Evolutionary conservation across 2,888 invertebrate genomes (phyloP).

Genomic region (Nowickia ferox): DNA sequence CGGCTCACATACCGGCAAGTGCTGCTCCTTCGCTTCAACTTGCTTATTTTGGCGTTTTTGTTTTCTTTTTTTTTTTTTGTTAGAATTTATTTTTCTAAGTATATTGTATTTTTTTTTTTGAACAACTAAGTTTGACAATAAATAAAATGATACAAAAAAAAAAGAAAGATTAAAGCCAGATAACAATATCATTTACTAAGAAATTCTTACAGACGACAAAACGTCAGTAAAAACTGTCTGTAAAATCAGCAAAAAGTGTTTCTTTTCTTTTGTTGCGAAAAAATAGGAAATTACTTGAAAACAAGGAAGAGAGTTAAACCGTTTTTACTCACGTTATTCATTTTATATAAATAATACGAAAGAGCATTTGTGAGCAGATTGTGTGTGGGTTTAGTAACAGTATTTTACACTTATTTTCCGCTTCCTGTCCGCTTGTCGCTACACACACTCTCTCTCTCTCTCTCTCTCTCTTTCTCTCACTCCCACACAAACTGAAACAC

Average conservation of each 20-base stretch:
- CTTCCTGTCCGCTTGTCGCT: constrained; percentile 64
- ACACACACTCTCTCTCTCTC: neutral
- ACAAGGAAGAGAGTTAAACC: constrained; percentile 19
- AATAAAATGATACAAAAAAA: constrained; percentile 55
- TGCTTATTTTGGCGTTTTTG: neutral
- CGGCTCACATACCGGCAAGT: constrained; percentile 34
- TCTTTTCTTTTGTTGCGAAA: neutral
- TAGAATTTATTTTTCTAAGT: constrained; percentile 21
- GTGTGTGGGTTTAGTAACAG: constrained; percentile 43
- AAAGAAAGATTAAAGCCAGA: constrained; percentile 33
- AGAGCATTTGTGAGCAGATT: neutral
- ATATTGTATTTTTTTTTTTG: constrained; percentile 19
- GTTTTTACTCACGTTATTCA: constrained; percentile 57
- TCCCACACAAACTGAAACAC: constrained; percentile 19
- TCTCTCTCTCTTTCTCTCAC: neutral
- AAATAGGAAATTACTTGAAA: neutral
- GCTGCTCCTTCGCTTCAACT: neutral
- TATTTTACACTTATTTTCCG: constrained; percentile 72
- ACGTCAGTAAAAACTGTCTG: constrained; percentile 35
- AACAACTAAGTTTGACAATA: constrained; percentile 56
- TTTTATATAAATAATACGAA: constrained; percentile 39
- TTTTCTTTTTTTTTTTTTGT: constrained; percentile 18
- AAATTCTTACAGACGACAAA: constrained; percentile 55
- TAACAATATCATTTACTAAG: constrained; percentile 66
- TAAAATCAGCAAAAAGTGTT: constrained; percentile 7